These are phyloP conservation scores for Chrysolophus pictus DNA, from an alignment of 2,797 vertebrate species.

Conservation along the genomic window DNA sequence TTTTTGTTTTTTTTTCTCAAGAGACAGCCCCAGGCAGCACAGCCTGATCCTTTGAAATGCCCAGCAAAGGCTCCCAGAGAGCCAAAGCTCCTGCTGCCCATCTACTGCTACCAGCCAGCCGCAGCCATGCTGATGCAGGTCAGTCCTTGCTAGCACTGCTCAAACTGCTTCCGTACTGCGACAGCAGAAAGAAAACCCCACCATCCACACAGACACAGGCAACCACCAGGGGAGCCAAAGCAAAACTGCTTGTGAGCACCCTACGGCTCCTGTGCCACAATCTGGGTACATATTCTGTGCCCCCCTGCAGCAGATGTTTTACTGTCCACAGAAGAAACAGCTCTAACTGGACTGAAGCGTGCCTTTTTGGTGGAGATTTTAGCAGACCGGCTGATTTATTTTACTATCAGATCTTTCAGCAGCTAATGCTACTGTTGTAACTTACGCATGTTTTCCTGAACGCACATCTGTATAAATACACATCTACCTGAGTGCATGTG, in stretches of 20 bases:
- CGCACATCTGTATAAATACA: background rate
- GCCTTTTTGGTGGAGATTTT: background rate
- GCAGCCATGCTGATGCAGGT: background rate
- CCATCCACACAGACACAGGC: background rate
- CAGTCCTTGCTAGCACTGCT: background rate
- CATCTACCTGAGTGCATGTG: background rate
- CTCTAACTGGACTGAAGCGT: background rate
- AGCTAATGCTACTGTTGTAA: background rate
- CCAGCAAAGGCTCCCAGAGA: background rate
- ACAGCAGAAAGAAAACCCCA: background rate
- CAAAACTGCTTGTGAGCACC: background rate
- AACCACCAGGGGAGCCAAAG: background rate
- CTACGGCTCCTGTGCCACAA: background rate
- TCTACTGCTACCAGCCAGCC: background rate
- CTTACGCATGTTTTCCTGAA: background rate
- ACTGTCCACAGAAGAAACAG: background rate
- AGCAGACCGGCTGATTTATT: background rate
- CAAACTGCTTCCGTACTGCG: background rate
- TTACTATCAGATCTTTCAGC: background rate
- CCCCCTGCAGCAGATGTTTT: background rate
- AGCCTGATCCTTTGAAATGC: background rate
- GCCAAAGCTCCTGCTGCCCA: background rate
- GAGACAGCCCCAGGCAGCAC: background rate
- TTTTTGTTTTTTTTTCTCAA: background rate
- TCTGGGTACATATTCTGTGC: background rate